Percentiles rank a stretch among this genome's conserved stretches.
Conservation (phyloP, 2,797 vertebrate genomes). For the Lacerta bilineata region DNA sequence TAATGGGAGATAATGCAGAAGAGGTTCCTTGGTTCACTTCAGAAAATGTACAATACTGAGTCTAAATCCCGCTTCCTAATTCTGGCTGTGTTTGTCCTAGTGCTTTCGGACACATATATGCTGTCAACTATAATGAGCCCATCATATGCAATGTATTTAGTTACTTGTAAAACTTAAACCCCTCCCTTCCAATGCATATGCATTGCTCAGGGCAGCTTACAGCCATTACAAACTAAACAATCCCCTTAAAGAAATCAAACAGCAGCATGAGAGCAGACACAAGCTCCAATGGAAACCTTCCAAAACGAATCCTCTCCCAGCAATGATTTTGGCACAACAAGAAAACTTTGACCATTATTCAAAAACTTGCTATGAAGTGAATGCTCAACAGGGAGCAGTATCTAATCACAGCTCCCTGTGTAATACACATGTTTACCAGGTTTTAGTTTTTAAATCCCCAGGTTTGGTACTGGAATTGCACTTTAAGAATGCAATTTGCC, state of each 20-base stretch:
- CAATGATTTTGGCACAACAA: too few species aligned
- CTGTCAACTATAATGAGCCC: not conserved
- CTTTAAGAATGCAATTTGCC: not conserved
- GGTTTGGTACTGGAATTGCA: not conserved
- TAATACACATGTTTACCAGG: not conserved
- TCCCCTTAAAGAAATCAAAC: not conserved
- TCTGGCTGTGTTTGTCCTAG: not conserved
- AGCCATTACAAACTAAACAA: not conserved
- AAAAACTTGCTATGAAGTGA: not conserved
- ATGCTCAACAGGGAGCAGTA: not conserved
- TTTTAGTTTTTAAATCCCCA: not conserved
- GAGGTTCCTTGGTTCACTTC: constrained; percentile 35
- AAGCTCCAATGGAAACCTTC: too few species aligned
- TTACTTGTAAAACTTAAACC: not conserved
- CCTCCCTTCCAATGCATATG: not conserved
- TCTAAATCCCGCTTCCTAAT: not conserved
- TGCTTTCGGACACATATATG: not conserved
- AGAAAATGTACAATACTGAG: constrained; percentile 12
- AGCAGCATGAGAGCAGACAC: too few species aligned
- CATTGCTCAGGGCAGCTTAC: not conserved
- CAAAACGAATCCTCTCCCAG: too few species aligned
- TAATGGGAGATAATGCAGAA: constrained; percentile 41
- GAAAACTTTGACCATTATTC: too few species aligned
- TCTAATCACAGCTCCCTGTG: not conserved
- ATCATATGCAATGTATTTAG: not conserved